phyloP scores from a whole-genome alignment of 1,140 invertebrate species.

The Choristoneura fumiferana region DNA sequence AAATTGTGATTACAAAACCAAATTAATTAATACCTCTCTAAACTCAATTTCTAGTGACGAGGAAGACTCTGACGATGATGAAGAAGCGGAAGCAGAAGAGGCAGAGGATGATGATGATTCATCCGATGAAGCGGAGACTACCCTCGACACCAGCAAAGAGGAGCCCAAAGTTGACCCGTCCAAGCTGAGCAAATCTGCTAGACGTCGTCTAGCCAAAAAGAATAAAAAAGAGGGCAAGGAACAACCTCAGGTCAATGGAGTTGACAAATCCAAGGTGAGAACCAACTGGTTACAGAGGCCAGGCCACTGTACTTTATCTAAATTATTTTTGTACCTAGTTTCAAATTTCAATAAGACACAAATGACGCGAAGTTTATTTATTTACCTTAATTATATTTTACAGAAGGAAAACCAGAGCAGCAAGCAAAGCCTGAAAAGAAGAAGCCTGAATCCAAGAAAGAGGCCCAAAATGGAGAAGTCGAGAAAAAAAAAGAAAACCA shows the following conservation, averaged over 20 bases:
- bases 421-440: slow-evolving; percentile 76
- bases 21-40: too few species aligned
- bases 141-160: slow-evolving; percentile 57
- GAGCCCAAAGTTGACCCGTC: slow-evolving; percentile 48
- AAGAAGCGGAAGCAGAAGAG: slow-evolving; percentile 75
- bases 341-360: too few species aligned
- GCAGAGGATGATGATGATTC: slow-evolving; percentile 74
- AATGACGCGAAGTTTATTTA: too few species aligned
- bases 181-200: slow-evolving; percentile 55
- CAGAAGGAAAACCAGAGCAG: slow-evolving; percentile 54
- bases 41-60: slow-evolving; percentile 33
- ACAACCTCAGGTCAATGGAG: slow-evolving; percentile 62
- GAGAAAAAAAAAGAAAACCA: slow-evolving; percentile 80
- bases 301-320: background rate
- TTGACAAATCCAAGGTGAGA: slow-evolving; percentile 58
- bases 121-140: slow-evolving; percentile 53
- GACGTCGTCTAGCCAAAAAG: slow-evolving; percentile 56
- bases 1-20: too few species aligned
- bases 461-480: slow-evolving; percentile 45
- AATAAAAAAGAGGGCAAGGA: slow-evolving; percentile 55
- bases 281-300: background rate
- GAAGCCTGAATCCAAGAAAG: slow-evolving; percentile 72
- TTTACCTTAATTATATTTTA: slow-evolving; percentile 24
- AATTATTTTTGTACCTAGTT: background rate
- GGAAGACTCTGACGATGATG: slow-evolving; percentile 69